Base-by-base conservation (phyloP, 2,113 vertebrate species). In the Dunckerocampus dactyliophorus region DNA sequence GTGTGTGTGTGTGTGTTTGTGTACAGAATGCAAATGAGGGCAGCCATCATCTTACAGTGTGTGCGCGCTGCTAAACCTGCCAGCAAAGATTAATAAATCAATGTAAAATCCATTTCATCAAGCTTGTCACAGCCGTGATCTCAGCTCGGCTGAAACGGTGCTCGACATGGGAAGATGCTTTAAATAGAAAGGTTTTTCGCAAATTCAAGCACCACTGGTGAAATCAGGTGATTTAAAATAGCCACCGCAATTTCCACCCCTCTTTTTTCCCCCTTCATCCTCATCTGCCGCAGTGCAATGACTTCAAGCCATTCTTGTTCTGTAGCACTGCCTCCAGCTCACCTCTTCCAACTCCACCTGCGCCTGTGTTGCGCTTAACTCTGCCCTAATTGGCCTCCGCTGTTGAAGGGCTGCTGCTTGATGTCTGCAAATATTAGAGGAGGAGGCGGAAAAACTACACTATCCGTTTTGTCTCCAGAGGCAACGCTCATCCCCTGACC, bases 281-380 rank as follows among this genome's bases (percentile, higher is more conserved):
- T 59, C 19, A 6, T 9, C 61, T 80, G 78, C 83, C 19, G 73
- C 82, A 81, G 71, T 74, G 77, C 77, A 77, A 80, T 83, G 77
- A 82, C 71, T 48, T 53, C 52, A 72, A 72, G 70, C 70, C 61
- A 70, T 69, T 71, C 59, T 68, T 80, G 73, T 75, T 80, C 74
- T 83, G 81, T 65, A 83, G 60, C 76, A 65, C 73, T 63, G 65
- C 59, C 64, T 67, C 56, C 69, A 65, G 64, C 69, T 52, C 16
- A 31, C 60, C 58, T 71, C 69, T 59, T 69, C 61, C 69, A 64
- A 66, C 63, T 72, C 69, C 48, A 67, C 70, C 74, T 72, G 68
- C 55, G 42, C 67, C 65, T 15, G 50, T 17, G 43, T 58, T 39
- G 52, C 63, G 52, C 74, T 85, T 80, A 65, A 74, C 67, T n/a